Evolutionary conservation across 2,113 vertebrate species (phyloP).

Genomic region (Carassius gibelio): DNA sequence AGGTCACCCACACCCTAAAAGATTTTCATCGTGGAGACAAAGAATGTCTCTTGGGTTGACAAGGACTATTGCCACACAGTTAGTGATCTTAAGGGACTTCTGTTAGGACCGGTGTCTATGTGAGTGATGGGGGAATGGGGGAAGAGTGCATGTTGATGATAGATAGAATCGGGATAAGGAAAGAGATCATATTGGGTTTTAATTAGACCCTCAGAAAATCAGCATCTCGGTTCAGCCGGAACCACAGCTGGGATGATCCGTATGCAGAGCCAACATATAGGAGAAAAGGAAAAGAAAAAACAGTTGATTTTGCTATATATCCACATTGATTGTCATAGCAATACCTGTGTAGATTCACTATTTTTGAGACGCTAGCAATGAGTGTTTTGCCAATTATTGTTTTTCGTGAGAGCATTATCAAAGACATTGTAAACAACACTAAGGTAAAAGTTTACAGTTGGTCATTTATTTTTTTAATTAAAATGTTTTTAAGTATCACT

Average conservation of each 20-base stretch:
- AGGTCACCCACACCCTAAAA: background rate
- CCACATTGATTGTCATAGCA: too few relatives aligned
- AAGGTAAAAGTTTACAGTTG: background rate
- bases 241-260: background rate
- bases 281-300: background rate
- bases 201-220: constrained; percentile 24
- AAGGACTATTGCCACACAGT: background rate
- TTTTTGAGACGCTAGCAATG: background rate
- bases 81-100: background rate
- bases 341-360: background rate
- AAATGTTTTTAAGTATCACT: too few relatives aligned
- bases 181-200: constrained; percentile 33
- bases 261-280: background rate
- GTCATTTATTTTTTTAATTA: too few relatives aligned
- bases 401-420: background rate
- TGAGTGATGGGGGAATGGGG: constrained; percentile 10
- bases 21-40: background rate
- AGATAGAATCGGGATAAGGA: constrained; percentile 24
- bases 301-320: too few relatives aligned
- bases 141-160: constrained; percentile 19
- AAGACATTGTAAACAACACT: background rate
- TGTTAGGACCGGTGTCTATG: background rate
- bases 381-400: background rate
- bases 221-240: constrained; percentile 1
- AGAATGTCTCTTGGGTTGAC: too few relatives aligned